Percentiles rank a stretch among this genome's conserved stretches.
Evolutionary conservation across 2,797 vertebrate genomes (phyloP).

Genomic region (Nannoperca australis): DNA sequence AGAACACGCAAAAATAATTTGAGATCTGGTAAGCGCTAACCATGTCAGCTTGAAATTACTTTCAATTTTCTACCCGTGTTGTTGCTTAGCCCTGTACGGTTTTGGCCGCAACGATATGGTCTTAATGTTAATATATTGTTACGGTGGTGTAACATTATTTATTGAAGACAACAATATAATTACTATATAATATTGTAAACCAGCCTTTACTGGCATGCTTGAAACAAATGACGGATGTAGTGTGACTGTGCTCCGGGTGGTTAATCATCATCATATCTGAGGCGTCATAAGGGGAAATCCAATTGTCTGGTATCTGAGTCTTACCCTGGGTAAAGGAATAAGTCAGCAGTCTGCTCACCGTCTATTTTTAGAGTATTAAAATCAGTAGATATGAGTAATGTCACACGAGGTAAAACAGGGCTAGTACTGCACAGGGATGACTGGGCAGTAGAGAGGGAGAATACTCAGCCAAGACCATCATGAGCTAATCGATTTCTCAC

Average conservation of each 20-base stretch:
- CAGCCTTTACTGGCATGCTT: not conserved
- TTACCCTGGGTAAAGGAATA: slow-evolving; percentile 31
- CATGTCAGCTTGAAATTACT: slow-evolving; percentile 6
- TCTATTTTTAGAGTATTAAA: slow-evolving; percentile 59
- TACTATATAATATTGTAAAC: not conserved
- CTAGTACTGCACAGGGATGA: slow-evolving; percentile 11
- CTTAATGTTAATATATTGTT: not conserved
- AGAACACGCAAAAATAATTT: not conserved
- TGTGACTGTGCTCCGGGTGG: slow-evolving; percentile 11
- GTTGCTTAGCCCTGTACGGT: not conserved
- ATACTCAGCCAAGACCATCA: not conserved
- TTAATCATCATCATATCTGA: slow-evolving; percentile 39
- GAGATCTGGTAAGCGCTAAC: not conserved
- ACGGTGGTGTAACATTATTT: not conserved
- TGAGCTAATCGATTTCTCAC: not conserved
- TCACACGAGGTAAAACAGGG: slow-evolving; percentile 13
- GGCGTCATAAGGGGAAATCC: slow-evolving; percentile 75
- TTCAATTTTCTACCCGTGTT: not conserved
- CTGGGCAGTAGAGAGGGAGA: slow-evolving; percentile 6
- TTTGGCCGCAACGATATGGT: not conserved
- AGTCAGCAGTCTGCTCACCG: slow-evolving; percentile 31
- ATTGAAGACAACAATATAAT: not conserved
- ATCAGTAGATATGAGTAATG: slow-evolving; percentile 45
- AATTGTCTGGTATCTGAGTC: slow-evolving; percentile 27
- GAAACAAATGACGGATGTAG: slow-evolving; percentile 37